Evolutionary conservation across 2,797 vertebrate genomes (phyloP).

Genomic region (Melanotaenia boesemani): DNA sequence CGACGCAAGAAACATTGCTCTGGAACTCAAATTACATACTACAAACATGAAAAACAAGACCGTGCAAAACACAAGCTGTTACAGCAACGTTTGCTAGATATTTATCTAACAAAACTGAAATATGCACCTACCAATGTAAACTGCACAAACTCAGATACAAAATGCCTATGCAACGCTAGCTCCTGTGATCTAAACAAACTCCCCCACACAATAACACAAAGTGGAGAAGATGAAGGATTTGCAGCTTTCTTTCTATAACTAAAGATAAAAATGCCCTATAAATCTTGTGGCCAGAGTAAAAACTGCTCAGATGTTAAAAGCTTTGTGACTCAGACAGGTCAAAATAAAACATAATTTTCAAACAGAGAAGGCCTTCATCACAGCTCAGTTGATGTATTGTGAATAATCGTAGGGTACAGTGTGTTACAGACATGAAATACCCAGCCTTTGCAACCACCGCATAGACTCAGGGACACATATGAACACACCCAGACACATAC

Average conservation of each 20-base stretch:
- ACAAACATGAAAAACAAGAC: neutral
- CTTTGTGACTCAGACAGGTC: neutral
- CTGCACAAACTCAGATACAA: neutral
- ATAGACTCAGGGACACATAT: constrained; percentile 27
- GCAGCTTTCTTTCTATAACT: neutral
- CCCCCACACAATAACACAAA: constrained; percentile 19
- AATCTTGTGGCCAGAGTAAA: too few relatives aligned
- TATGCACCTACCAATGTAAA: neutral
- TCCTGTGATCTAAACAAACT: constrained; percentile 6
- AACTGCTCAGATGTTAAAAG: neutral
- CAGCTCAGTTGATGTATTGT: constrained; percentile 10
- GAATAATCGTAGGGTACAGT: constrained; percentile 24
- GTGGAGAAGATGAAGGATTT: neutral
- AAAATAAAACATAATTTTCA: neutral
- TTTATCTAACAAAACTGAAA: neutral
- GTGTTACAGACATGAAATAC: constrained; percentile 37
- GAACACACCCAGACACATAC: constrained; percentile 49
- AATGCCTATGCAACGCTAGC: neutral
- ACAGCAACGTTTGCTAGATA: neutral
- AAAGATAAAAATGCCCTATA: too few relatives aligned
- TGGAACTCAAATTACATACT: constrained; percentile 5
- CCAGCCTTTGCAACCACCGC: constrained; percentile 39
- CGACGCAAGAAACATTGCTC: neutral
- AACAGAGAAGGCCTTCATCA: constrained; percentile 7
- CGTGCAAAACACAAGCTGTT: neutral